Evolutionary conservation across 2,113 vertebrate species (phyloP).

Genomic region (Setophaga coronata): DNA sequence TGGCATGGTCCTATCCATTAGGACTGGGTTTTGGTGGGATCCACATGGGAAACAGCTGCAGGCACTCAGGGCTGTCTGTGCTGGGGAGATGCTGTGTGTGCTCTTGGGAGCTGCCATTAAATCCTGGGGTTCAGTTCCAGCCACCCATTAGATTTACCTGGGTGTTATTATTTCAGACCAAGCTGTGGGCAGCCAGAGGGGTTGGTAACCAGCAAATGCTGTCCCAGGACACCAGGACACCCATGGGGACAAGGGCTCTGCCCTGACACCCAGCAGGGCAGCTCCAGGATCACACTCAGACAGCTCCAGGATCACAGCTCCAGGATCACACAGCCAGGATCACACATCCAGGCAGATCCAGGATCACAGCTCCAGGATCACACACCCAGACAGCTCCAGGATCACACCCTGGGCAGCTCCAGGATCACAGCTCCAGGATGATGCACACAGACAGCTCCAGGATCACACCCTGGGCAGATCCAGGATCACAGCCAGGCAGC

Average conservation of each 20-base stretch:
- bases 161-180: fast-evolving
- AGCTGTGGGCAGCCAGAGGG: neutral
- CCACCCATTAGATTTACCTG: neutral
- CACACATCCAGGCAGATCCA: too few species aligned
- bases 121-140: neutral
- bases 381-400: too few species aligned
- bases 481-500: neutral
- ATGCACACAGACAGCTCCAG: too few species aligned
- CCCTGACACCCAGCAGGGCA: neutral
- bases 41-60: neutral
- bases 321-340: too few species aligned
- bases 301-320: too few species aligned
- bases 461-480: too few species aligned
- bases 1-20: neutral
- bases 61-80: neutral
- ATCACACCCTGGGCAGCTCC: too few species aligned
- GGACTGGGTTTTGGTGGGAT: neutral
- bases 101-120: neutral
- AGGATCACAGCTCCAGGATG: too few species aligned
- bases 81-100: neutral
- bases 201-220: fast-evolving
- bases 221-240: neutral
- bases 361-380: too few species aligned
- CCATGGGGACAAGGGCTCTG: neutral
- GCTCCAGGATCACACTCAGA: neutral